phyloP scores from a whole-genome alignment of 2,888 invertebrate genomes.

The Caenorhabditis becei region DNA sequence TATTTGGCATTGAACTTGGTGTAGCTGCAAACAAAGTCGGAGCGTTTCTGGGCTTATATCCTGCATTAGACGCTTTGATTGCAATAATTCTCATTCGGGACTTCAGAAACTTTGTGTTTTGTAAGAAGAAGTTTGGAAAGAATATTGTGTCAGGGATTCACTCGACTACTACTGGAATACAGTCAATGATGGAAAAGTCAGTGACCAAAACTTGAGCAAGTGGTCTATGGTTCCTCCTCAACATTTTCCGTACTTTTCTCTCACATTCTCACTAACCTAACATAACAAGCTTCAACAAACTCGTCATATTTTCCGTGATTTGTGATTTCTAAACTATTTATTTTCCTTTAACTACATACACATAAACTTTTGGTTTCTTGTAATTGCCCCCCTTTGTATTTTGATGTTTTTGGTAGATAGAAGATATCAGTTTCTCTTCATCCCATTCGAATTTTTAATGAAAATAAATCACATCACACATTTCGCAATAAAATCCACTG shows the following conservation, averaged over 20 bases:
- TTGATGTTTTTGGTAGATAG: not conserved
- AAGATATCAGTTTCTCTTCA: too few relatives aligned
- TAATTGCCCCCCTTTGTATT: not conserved
- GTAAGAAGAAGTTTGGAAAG: not conserved
- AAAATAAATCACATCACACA: slow-evolving; percentile 1
- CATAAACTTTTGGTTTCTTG: not conserved
- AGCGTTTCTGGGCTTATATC: slow-evolving; percentile 36
- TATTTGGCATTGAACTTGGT: slow-evolving; percentile 42
- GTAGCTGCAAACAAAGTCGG: slow-evolving; percentile 33
- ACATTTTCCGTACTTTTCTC: not conserved
- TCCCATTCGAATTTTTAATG: too few relatives aligned
- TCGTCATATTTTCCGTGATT: not conserved
- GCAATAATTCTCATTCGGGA: slow-evolving; percentile 39
- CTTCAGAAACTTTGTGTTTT: slow-evolving; percentile 34
- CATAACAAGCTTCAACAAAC: not conserved
- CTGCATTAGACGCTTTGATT: slow-evolving; percentile 40
- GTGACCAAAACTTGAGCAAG: not conserved
- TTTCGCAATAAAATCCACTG: slow-evolving; percentile 25
- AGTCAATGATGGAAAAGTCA: not conserved
- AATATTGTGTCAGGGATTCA: not conserved
- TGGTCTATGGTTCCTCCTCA: too few relatives aligned
- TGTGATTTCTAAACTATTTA: not conserved
- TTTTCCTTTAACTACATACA: not conserved
- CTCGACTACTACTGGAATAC: not conserved
- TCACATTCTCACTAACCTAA: not conserved